Evolutionary conservation across 2,888 invertebrate genomes (phyloP).

Genomic region (Bellardia bayeri): DNA sequence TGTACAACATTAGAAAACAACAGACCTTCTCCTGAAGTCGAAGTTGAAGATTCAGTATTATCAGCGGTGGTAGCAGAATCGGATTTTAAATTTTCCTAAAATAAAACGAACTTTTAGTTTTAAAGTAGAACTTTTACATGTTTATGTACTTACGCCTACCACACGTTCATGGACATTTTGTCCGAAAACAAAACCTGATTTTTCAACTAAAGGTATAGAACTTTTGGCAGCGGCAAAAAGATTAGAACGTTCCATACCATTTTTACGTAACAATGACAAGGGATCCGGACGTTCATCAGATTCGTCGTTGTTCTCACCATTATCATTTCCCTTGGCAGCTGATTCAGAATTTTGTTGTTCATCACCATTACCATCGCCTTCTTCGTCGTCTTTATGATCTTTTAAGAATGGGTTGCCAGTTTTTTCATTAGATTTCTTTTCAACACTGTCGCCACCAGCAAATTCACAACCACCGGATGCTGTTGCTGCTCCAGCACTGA

Average conservation of each 20-base stretch:
- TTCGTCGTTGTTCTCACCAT: conserved; percentile 76
- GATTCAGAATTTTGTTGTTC: conserved; percentile 64
- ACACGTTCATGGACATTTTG: conserved; percentile 95
- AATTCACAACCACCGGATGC: conserved; percentile 72
- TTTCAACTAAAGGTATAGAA: conserved; percentile 84
- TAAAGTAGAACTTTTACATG: not conserved
- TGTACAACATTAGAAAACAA: conserved; percentile 90
- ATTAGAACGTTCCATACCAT: conserved; percentile 82
- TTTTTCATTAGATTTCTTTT: conserved; percentile 64
- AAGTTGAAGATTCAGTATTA: conserved; percentile 84
- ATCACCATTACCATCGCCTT: conserved; percentile 49
- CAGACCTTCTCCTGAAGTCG: conserved; percentile 85
- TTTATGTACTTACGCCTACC: conserved; percentile 85
- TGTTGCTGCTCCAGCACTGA: conserved; percentile 30
- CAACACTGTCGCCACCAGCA: conserved; percentile 69
- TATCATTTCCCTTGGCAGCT: conserved; percentile 71
- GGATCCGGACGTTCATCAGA: conserved; percentile 80
- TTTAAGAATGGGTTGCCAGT: conserved; percentile 81
- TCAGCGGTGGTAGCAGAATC: conserved; percentile 83
- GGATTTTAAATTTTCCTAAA: conserved; percentile 78
- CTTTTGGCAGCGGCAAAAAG: conserved; percentile 82
- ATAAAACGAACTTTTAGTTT: not conserved
- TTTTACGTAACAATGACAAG: conserved; percentile 81
- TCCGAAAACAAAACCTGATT: conserved; percentile 93
- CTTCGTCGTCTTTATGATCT: conserved; percentile 78